Conservation (phyloP, 2,797 vertebrate genomes). For the Sebastes nivosus region DNA sequence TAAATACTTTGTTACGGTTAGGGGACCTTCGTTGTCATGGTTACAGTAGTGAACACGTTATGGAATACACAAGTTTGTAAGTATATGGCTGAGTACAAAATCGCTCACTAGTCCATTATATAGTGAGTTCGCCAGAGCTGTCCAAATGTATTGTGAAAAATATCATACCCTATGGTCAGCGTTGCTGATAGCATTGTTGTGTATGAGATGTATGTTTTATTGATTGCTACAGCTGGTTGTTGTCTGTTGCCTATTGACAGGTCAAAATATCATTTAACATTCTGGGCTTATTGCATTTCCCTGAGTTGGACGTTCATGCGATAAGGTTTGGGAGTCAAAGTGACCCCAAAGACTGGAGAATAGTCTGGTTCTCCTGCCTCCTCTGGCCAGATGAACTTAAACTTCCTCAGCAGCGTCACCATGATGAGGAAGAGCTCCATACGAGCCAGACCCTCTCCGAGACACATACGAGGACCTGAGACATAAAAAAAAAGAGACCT, state of each 20-base stretch:
- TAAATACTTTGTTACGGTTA: neutral
- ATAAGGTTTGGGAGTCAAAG: conserved; percentile 68
- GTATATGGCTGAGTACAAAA: neutral
- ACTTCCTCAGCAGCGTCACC: conserved; percentile 76
- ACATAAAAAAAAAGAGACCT: neutral
- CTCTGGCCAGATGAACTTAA: conserved; percentile 76
- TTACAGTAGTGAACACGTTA: neutral
- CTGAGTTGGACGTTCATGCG: conserved; percentile 64
- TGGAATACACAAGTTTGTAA: neutral
- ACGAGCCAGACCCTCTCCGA: conserved; percentile 79
- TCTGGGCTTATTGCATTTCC: neutral
- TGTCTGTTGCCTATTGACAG: neutral
- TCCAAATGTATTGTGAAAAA: neutral
- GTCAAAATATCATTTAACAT: neutral
- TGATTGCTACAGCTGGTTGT: neutral
- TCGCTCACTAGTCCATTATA: neutral
- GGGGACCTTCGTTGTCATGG: neutral
- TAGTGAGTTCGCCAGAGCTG: neutral
- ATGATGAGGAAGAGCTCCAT: conserved; percentile 81
- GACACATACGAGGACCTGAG: conserved; percentile 78
- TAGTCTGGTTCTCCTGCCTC: conserved; percentile 77
- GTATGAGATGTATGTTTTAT: neutral
- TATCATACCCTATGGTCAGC: neutral
- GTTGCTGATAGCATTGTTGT: neutral
- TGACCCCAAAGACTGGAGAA: conserved; percentile 64